Evolutionary conservation across 1,140 invertebrate genomes (phyloP).

Genomic region (Uloborus diversus): DNA sequence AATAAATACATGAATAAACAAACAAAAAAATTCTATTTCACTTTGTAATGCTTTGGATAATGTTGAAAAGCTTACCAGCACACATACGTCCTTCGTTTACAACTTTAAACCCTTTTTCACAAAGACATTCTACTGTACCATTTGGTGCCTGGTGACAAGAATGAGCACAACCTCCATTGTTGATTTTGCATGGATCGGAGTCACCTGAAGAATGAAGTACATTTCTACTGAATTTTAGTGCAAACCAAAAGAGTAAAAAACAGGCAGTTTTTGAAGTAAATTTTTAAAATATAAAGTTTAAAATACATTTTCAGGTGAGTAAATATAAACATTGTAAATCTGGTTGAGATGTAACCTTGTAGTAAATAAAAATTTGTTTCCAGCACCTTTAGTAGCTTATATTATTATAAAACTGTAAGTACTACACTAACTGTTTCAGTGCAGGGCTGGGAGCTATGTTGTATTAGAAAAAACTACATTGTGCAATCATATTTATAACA

Average conservation of each 20-base stretch:
- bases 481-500: too few relatives aligned
- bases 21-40: too few relatives aligned
- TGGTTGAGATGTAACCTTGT: too few relatives aligned
- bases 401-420: background rate
- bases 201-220: conserved; percentile 63
- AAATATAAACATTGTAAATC: too few relatives aligned
- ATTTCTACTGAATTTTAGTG: background rate
- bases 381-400: background rate
- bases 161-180: conserved; percentile 96
- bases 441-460: too few relatives aligned
- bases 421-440: too few relatives aligned
- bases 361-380: too few relatives aligned
- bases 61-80: conserved; percentile 71
- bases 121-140: conserved; percentile 83
- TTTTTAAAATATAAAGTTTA: background rate
- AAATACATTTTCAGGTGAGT: too few relatives aligned
- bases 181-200: conserved; percentile 85
- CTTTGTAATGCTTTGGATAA: too few relatives aligned
- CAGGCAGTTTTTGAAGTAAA: background rate
- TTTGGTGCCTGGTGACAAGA: conserved; percentile 90
- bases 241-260: background rate
- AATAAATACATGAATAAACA: too few relatives aligned
- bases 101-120: conserved; percentile 83
- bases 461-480: too few relatives aligned
- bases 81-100: conserved; percentile 94